Percentiles rank a stretch among this genome's conserved stretches.
These are phyloP conservation scores for Benthosema pterotum DNA, from an alignment of 2,797 vertebrate species.

Conservation along the genomic window DNA sequence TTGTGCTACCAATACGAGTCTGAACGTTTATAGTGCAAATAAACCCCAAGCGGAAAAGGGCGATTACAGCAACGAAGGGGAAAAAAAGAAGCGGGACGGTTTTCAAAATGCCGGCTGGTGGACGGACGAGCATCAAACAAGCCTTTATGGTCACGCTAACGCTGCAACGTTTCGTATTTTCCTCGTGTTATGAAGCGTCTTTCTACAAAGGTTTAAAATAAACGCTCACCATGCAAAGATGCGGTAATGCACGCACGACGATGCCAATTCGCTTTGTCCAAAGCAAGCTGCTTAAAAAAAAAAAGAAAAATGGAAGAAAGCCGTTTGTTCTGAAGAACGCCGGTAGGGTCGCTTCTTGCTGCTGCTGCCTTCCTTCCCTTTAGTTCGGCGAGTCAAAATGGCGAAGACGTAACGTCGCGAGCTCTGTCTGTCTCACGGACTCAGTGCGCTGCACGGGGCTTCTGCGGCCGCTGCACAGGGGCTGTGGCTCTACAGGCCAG, in stretches of 20 bases:
- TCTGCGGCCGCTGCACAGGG: slow-evolving; percentile 69
- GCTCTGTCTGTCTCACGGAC: slow-evolving; percentile 48
- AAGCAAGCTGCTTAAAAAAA: slow-evolving; percentile 21
- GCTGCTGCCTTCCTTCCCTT: slow-evolving; percentile 82
- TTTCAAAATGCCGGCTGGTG: slow-evolving; percentile 84
- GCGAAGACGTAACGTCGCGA: slow-evolving; percentile 70
- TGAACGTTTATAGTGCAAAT: slow-evolving; percentile 23
- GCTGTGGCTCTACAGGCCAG: slow-evolving; percentile 38
- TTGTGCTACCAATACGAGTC: accelerated
- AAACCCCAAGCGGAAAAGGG: too few relatives aligned
- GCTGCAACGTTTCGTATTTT: not conserved
- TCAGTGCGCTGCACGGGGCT: slow-evolving; percentile 85
- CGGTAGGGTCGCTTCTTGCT: slow-evolving; percentile 53
- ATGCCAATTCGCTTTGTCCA: slow-evolving; percentile 40
- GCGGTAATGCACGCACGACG: slow-evolving; percentile 40
- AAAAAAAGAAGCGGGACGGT: slow-evolving; percentile 54
- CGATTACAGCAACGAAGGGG: too few relatives aligned
- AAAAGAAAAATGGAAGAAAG: slow-evolving; percentile 30
- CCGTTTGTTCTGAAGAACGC: slow-evolving; percentile 16
- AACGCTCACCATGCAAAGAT: slow-evolving; percentile 62
- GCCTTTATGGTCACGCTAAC: slow-evolving; percentile 11
- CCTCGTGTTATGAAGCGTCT: not conserved
- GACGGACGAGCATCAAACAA: slow-evolving; percentile 3
- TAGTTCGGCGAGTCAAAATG: slow-evolving; percentile 62
- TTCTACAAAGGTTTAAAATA: accelerated